phyloP scores from a whole-genome alignment of 2,113 vertebrate species.

The Nicator chloris region DNA sequence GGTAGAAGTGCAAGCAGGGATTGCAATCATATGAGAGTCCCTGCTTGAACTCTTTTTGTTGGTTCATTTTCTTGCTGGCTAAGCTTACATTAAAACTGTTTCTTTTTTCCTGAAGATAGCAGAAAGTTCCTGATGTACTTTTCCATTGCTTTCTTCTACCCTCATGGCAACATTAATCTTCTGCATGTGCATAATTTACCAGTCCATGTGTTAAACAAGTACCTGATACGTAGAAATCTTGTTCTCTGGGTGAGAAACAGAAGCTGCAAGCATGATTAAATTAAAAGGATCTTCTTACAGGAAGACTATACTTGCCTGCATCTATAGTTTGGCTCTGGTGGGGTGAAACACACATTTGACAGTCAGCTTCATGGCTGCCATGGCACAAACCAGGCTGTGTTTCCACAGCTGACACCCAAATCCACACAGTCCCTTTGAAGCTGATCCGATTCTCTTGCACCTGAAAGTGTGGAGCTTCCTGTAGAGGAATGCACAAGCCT shows the following conservation, averaged over 20 bases:
- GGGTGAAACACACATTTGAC: fast-evolving
- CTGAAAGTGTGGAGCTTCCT: not conserved
- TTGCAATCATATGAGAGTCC: not conserved
- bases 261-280: not conserved
- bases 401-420: not conserved
- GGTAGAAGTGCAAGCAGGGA: not conserved
- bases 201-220: not conserved
- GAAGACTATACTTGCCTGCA: not conserved
- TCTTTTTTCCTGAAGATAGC: not conserved
- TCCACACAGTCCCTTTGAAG: not conserved
- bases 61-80: not conserved
- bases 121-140: not conserved
- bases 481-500: not conserved
- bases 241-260: not conserved
- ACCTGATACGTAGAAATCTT: not conserved
- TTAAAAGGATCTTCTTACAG: not conserved
- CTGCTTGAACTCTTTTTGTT: not conserved
- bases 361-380: not conserved
- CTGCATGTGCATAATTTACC: not conserved
- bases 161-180: not conserved
- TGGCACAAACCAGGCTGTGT: not conserved
- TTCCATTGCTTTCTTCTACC: not conserved
- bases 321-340: not conserved
- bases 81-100: not conserved
- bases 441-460: not conserved